Percentiles rank a stretch among this genome's conserved stretches.
Conservation (phyloP, 2,888 invertebrate genomes). For the Kuschelorhynchus macadamiae region DNA sequence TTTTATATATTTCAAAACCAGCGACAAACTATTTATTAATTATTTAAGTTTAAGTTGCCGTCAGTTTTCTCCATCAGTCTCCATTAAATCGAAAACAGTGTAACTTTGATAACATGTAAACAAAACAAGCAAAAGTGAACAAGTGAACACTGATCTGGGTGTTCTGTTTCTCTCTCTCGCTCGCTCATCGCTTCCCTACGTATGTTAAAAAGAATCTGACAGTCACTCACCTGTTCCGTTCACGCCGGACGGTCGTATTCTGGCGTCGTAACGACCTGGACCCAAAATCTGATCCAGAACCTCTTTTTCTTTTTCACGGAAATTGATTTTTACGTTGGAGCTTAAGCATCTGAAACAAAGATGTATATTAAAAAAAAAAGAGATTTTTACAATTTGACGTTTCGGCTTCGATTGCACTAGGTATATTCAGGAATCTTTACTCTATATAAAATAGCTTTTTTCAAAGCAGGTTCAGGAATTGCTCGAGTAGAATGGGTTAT, state of each 20-base stretch:
- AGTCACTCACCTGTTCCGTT: slow-evolving; percentile 89
- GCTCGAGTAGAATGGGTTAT: too few relatives aligned
- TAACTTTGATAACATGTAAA: slow-evolving; percentile 10
- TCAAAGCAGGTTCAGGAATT: too few relatives aligned
- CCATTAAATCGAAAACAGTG: not conserved
- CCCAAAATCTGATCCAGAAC: slow-evolving; percentile 94
- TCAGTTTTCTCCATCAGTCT: slow-evolving; percentile 8
- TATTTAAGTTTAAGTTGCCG: too few relatives aligned
- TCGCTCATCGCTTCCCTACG: slow-evolving; percentile 37
- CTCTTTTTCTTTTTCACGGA: slow-evolving; percentile 94
- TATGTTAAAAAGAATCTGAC: slow-evolving; percentile 15
- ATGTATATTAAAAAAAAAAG: not conserved
- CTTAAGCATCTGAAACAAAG: slow-evolving; percentile 36
- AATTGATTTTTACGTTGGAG: slow-evolving; percentile 86
- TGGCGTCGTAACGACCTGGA: slow-evolving; percentile 91
- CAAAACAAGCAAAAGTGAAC: slow-evolving; percentile 16
- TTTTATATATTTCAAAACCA: too few relatives aligned
- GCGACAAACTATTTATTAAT: too few relatives aligned
- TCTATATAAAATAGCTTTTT: too few relatives aligned
- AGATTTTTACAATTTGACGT: not conserved
- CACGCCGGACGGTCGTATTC: slow-evolving; percentile 93
- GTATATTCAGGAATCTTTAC: not conserved
- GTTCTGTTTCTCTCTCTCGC: slow-evolving; percentile 32
- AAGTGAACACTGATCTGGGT: slow-evolving; percentile 16
- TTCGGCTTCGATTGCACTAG: too few relatives aligned